phyloP scores from a whole-genome alignment of 2,113 vertebrate species.

The Pachyramphus minor region DNA sequence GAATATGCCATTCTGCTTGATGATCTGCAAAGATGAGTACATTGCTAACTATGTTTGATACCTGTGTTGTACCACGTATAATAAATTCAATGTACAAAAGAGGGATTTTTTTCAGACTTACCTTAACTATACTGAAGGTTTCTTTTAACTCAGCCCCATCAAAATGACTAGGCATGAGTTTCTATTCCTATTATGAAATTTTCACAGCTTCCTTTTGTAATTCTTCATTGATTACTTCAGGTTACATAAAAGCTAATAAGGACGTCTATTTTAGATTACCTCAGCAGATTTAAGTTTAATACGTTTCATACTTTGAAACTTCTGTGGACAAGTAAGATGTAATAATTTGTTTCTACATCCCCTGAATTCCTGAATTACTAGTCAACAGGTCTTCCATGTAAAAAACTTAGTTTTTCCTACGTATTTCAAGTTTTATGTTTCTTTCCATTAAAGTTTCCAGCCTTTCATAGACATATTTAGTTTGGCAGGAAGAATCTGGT shows the following conservation, averaged over 20 bases:
- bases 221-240: neutral
- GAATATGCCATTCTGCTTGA: neutral
- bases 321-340: neutral
- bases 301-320: neutral
- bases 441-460: slow-evolving; percentile 82
- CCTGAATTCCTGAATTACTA: slow-evolving; percentile 69
- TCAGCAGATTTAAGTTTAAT: neutral
- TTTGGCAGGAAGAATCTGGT: slow-evolving; percentile 77
- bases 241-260: neutral
- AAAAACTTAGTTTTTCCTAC: slow-evolving; percentile 73
- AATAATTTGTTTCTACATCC: slow-evolving; percentile 38
- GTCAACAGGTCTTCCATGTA: slow-evolving; percentile 75
- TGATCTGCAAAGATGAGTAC: neutral
- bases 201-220: neutral
- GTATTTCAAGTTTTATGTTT: slow-evolving; percentile 79
- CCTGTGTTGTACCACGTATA: neutral
- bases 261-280: neutral
- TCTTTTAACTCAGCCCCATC: neutral
- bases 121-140: neutral
- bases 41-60: neutral
- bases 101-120: neutral
- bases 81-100: neutral
- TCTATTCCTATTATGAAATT: neutral
- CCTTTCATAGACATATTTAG: slow-evolving; percentile 81
- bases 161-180: neutral